Conservation (phyloP, 2,888 invertebrate genomes). For the Sipha maydis region DNA sequence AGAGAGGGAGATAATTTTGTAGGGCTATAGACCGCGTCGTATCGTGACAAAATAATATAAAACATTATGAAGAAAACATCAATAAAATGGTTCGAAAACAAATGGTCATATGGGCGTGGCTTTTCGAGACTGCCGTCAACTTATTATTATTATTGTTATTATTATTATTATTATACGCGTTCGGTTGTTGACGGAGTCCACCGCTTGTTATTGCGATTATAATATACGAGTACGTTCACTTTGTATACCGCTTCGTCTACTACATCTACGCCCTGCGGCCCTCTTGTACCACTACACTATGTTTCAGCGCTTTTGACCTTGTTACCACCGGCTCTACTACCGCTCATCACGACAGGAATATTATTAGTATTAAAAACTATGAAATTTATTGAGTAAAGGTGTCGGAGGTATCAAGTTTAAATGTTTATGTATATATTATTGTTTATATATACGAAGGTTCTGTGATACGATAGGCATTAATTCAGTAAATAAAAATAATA, state of each 20-base stretch:
- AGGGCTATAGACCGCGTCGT: neutral
- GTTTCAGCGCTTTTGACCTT: neutral
- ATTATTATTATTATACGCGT: neutral
- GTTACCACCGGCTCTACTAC: neutral
- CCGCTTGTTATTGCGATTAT: constrained; percentile 26
- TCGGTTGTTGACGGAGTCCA: neutral
- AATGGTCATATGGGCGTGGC: constrained; percentile 49
- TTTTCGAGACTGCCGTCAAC: constrained; percentile 20
- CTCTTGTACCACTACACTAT: neutral
- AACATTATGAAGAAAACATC: constrained; percentile 41
- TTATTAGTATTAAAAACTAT: neutral
- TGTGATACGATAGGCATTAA: neutral
- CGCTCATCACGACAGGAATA: neutral
- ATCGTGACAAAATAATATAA: constrained; percentile 51
- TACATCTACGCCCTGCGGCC: neutral
- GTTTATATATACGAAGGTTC: neutral
- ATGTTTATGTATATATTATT: neutral
- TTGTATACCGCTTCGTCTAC: neutral
- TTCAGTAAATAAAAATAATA: neutral
- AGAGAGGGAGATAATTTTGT: neutral
- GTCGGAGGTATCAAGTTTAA: neutral
- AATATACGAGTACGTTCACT: constrained; percentile 1
- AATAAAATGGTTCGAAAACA: constrained; percentile 40
- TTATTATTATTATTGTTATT: constrained; percentile 4
- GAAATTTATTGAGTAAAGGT: neutral